Evolutionary conservation across 2,888 invertebrate genomes (phyloP).

Genomic region (Theretra japonica): DNA sequence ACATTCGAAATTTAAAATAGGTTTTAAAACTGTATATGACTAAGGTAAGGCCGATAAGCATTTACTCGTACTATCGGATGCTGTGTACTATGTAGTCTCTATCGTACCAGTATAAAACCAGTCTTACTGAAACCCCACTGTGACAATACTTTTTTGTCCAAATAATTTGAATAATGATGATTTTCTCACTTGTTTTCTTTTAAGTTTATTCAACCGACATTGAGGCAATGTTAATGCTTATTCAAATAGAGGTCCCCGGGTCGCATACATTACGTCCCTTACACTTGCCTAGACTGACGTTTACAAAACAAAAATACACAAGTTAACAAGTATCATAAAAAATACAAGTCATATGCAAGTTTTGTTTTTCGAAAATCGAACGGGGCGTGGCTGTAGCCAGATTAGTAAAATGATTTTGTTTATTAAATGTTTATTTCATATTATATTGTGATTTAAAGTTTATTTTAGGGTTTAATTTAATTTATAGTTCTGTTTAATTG

Average conservation of each 20-base stretch:
- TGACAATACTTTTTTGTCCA: background rate
- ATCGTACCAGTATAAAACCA: too few relatives aligned
- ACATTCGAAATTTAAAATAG: too few relatives aligned
- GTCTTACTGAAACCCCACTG: background rate
- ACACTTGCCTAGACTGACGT: slow-evolving; percentile 42
- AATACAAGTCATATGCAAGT: background rate
- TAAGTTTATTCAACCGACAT: slow-evolving; percentile 65
- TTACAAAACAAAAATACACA: slow-evolving; percentile 33
- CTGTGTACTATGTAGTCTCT: too few relatives aligned
- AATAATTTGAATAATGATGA: slow-evolving; percentile 11
- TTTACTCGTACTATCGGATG: too few relatives aligned
- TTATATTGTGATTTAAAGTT: too few relatives aligned
- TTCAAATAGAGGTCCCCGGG: slow-evolving; percentile 63
- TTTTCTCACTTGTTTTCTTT: slow-evolving; percentile 45
- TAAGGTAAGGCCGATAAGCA: too few relatives aligned
- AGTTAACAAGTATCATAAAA: slow-evolving; percentile 14
- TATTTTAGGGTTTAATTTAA: background rate
- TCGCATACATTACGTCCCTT: slow-evolving; percentile 51
- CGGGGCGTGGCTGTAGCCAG: background rate
- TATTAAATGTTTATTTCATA: background rate
- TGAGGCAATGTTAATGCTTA: slow-evolving; percentile 56
- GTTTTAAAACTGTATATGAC: too few relatives aligned
- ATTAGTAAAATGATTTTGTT: background rate
- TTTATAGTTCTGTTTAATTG: too few relatives aligned
- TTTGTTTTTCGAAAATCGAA: slow-evolving; percentile 4